Base-by-base conservation (phyloP, 2,113 vertebrate species). In the Pangasianodon hypophthalmus region DNA sequence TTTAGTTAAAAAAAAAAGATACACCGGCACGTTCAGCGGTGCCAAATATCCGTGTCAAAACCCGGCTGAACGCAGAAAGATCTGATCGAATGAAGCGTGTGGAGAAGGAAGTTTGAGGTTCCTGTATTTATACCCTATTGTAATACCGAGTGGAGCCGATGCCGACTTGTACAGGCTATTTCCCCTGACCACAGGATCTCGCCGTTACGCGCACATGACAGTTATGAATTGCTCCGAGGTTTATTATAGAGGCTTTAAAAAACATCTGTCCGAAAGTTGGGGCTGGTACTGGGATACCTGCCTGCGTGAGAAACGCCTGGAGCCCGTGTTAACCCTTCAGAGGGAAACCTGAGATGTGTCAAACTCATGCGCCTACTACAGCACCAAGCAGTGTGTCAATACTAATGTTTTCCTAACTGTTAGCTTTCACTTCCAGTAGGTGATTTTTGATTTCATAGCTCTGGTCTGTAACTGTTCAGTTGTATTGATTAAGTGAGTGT, bases 241-340 rank as follows among this genome's bases (percentile, higher is more conserved):
- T 96, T 96, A 94, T 97, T 96, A 96, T 96, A 87, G 93, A 96
- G 95, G 95, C 96, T 96, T 97, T 96, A 84, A 58, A 96, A 96
- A 92, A 96, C 92, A 92, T 92, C 85, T 88, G 93, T 87, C 90
- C 44, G 87, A 90, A 67, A 92, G 87, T 90, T 91, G 97, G 82
- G 94, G 97, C 94, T 96, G 96, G 96, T 95, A 94, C 96, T 97
- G 96, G 96, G 96, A 97, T 97, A 98, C 97, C 97, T 98, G 97
- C 96, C 96, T 97, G 96, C 96, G 91, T 96, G 95, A 95, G 96
- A 95, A 95, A 96, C 95, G 91, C 95, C 95, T 95, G 95, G 95
- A 96, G 96, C 96, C 96, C 95, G 94, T 90, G 95, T 98, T 98
- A 98, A 98, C 97, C 97, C 97, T 96, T 97, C 96, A 87, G 46